Percentiles rank a stretch among this genome's conserved stretches.
These are phyloP conservation scores for Tetragonula carbonaria DNA, from an alignment of 2,888 invertebrate species.

Conservation along the genomic window DNA sequence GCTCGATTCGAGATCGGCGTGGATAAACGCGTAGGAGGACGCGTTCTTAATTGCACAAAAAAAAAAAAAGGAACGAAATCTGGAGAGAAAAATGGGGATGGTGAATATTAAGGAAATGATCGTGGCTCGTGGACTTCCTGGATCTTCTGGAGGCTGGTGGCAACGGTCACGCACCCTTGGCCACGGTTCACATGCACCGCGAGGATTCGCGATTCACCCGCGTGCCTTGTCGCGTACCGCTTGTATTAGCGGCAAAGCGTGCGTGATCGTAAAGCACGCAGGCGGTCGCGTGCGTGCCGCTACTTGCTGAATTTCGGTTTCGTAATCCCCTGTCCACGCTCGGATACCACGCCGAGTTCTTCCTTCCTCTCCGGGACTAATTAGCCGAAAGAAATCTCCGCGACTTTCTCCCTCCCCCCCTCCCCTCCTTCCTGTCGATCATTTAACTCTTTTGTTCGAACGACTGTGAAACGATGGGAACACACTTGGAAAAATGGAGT, in stretches of 20 bases:
- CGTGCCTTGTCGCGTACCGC: slow-evolving; percentile 38
- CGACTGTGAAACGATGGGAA: not conserved
- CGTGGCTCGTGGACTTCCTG: slow-evolving; percentile 39
- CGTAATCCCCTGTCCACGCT: slow-evolving; percentile 41
- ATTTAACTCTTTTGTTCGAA: not conserved
- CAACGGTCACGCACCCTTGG: slow-evolving; percentile 70
- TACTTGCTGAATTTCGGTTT: slow-evolving; percentile 65
- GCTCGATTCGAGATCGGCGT: not conserved
- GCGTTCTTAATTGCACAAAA: not conserved
- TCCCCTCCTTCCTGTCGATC: not conserved
- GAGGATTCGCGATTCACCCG: slow-evolving; percentile 28
- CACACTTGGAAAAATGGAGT: not conserved
- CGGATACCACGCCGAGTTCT: slow-evolving; percentile 42
- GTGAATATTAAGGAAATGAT: slow-evolving; percentile 20
- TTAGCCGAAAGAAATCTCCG: slow-evolving; percentile 21
- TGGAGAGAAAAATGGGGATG: not conserved
- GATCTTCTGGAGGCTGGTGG: slow-evolving; percentile 56
- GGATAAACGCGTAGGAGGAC: not conserved
- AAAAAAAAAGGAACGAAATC: not conserved
- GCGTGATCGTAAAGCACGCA: slow-evolving; percentile 36
- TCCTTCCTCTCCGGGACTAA: slow-evolving; percentile 19
- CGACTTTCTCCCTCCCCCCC: not conserved
- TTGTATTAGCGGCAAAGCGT: slow-evolving; percentile 14
- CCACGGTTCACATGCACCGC: slow-evolving; percentile 63
- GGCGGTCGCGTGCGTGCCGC: slow-evolving; percentile 63